Conservation (phyloP, 2,113 vertebrate genomes). For the Marmota monax region DNA sequence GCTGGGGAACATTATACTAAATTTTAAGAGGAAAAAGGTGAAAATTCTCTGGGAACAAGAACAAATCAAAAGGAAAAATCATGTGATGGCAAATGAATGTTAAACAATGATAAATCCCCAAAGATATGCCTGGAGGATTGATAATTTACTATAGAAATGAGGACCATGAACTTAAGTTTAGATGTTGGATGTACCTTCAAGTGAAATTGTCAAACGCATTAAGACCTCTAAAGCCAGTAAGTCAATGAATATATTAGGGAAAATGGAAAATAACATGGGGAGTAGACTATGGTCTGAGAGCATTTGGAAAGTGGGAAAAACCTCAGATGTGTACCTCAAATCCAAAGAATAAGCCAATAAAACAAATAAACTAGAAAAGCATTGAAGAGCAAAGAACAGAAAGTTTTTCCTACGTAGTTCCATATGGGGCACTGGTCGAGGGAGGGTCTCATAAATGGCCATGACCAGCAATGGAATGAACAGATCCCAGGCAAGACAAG, state of each 20-base stretch:
- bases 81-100: background rate
- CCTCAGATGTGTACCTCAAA: background rate
- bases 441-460: background rate
- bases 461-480: background rate
- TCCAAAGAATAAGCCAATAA: conserved; percentile 3
- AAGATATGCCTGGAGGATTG: background rate
- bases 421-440: background rate
- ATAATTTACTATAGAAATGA: background rate
- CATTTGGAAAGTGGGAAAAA: background rate
- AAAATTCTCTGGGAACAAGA: background rate
- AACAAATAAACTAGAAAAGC: conserved; percentile 28
- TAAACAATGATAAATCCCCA: conserved; percentile 27
- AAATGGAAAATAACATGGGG: background rate
- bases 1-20: background rate
- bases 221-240: background rate
- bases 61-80: background rate
- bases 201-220: background rate
- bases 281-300: background rate
- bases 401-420: background rate
- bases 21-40: conserved; percentile 39
- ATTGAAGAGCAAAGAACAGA: background rate
- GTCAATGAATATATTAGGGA: background rate
- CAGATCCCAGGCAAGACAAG: background rate
- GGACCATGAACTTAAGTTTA: background rate
- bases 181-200: background rate